These are phyloP conservation scores for Butastur rufipennis DNA, from an alignment of 2,113 vertebrate species.

Conservation along the genomic window DNA sequence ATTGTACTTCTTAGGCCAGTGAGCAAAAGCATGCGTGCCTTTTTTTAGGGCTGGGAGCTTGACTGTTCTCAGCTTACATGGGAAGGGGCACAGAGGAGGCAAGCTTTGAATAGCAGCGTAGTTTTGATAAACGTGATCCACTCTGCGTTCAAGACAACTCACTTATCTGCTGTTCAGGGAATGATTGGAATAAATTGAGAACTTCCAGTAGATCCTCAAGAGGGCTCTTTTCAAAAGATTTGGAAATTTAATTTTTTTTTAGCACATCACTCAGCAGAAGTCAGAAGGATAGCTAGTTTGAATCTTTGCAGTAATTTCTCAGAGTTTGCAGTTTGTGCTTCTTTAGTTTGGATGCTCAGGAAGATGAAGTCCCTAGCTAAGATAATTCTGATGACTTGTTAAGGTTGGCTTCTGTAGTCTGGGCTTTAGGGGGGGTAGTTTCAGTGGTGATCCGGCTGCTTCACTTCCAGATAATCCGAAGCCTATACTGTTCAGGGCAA, in stretches of 20 bases:
- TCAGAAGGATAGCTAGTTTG: not conserved
- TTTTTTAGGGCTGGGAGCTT: not conserved
- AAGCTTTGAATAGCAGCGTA: not conserved
- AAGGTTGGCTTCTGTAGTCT: not conserved
- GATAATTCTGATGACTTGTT: conserved; percentile 3
- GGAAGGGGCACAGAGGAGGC: not conserved
- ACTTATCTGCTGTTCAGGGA: not conserved
- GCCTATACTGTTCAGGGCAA: not conserved
- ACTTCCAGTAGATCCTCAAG: not conserved
- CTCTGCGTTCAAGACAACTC: not conserved
- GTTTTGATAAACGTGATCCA: not conserved
- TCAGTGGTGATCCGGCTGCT: not conserved
- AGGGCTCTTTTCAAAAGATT: not conserved
- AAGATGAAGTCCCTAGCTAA: not conserved
- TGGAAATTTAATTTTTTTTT: not conserved
- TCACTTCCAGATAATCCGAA: not conserved
- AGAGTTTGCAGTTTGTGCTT: not conserved
- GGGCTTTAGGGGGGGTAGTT: not conserved
- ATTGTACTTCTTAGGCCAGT: not conserved
- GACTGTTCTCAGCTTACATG: not conserved
- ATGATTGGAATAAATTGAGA: not conserved
- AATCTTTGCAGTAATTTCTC: not conserved
- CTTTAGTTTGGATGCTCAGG: not conserved
- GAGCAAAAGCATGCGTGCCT: not conserved
- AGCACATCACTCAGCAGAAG: not conserved